Conservation (phyloP, 2,797 vertebrate genomes). For the Urocyon cinereoargenteus region DNA sequence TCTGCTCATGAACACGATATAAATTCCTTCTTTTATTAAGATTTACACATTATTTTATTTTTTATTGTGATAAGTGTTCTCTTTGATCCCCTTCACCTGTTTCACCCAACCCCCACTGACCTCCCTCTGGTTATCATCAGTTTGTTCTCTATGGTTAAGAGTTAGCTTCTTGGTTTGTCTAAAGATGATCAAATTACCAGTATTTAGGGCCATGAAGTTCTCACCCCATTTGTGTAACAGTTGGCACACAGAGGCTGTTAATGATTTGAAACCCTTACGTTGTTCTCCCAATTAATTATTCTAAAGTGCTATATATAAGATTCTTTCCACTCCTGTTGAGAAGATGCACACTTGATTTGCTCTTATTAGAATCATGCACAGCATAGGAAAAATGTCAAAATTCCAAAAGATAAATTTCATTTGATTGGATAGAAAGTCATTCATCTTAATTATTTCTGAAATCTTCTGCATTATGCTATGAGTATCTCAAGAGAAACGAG, state of each 20-base stretch:
- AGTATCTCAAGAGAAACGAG: conserved; percentile 76
- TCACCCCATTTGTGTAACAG: background rate
- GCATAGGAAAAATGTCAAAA: conserved; percentile 83
- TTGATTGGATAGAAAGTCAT: conserved; percentile 79
- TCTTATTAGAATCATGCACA: conserved; percentile 76
- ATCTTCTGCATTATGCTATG: conserved; percentile 71
- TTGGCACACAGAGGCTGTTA: background rate
- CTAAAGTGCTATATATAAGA: background rate
- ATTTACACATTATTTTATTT: background rate
- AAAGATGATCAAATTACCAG: background rate
- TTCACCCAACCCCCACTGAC: background rate
- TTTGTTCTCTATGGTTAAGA: background rate
- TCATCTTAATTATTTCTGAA: conserved; percentile 85
- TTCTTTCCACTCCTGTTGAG: conserved; percentile 63
- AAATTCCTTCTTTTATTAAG: background rate
- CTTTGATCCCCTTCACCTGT: background rate
- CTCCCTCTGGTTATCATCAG: background rate
- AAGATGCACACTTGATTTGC: conserved; percentile 77
- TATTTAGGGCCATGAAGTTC: background rate
- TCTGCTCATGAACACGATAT: background rate
- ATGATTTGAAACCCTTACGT: background rate
- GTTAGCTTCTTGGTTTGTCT: background rate
- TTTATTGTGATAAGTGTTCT: background rate
- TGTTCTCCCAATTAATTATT: conserved; percentile 73
- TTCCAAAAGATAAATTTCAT: conserved; percentile 81